Conservation (phyloP, 2,113 vertebrate genomes). For the Vidua chalybeata region DNA sequence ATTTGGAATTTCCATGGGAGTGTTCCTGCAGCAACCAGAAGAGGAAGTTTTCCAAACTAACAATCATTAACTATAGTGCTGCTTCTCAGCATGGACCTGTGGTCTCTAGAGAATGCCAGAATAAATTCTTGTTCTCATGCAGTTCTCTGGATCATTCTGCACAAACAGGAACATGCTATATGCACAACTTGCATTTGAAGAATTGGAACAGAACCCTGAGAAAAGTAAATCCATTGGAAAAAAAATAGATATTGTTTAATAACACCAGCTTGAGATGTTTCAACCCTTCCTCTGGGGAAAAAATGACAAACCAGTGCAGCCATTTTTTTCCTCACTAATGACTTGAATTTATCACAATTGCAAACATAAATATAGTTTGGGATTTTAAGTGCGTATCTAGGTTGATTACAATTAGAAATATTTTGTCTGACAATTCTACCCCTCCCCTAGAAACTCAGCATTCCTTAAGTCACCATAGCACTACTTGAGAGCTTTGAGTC, state of each 20-base stretch:
- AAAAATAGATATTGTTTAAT: background rate
- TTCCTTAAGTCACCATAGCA: conserved; percentile 1
- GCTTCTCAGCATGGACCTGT: background rate
- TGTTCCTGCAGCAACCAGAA: background rate
- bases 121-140: background rate
- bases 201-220: conserved; percentile 63
- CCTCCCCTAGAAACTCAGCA: background rate
- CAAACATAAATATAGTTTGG: conserved; percentile 43
- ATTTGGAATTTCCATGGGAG: background rate
- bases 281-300: background rate
- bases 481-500: conserved; percentile 4
- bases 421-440: conserved; percentile 16
- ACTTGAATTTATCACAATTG: conserved; percentile 2
- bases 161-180: background rate
- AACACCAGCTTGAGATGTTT: conserved; percentile 15
- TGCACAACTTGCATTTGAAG: background rate
- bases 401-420: conserved; percentile 10
- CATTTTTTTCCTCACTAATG: background rate
- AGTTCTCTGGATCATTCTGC: background rate
- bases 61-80: background rate
- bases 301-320: background rate
- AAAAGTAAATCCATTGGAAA: conserved; percentile 45
- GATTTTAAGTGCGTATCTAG: conserved; percentile 11
- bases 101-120: background rate
- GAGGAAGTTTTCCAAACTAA: background rate